Evolutionary conservation across 2,888 invertebrate species (phyloP).

Genomic region (Capitulum mitella): DNA sequence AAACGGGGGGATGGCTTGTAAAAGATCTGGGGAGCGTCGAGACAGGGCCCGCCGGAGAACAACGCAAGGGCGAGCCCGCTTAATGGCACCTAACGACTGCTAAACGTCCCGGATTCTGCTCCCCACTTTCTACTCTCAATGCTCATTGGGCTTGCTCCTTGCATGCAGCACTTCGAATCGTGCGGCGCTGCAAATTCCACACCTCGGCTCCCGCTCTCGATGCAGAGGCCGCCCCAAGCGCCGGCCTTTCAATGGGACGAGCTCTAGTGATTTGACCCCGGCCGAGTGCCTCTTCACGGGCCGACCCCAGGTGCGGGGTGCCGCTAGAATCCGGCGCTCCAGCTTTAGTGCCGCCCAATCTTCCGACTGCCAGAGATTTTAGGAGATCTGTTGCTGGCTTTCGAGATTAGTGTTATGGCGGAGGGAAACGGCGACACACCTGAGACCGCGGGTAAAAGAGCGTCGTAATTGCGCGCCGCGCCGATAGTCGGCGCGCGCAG

Average conservation of each 20-base stretch:
- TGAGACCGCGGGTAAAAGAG: conserved; percentile 12
- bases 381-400: conserved; percentile 14
- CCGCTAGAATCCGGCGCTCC: not conserved
- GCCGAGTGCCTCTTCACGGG: too few species aligned
- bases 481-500: not conserved
- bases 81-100: too few species aligned
- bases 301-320: not conserved
- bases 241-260: not conserved
- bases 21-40: not conserved
- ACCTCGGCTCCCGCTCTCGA: too few species aligned
- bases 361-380: conserved; percentile 12
- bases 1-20: not conserved
- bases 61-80: too few species aligned
- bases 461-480: not conserved
- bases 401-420: not conserved
- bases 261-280: not conserved
- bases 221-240: too few species aligned
- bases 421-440: not conserved
- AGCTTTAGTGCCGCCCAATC: not conserved
- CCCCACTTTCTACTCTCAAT: too few species aligned
- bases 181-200: too few species aligned
- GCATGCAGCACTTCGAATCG: too few species aligned
- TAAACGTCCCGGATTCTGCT: too few species aligned
- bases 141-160: too few species aligned
- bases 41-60: too few species aligned